Evolutionary conservation across 1,140 invertebrate species (phyloP).

Genomic region (Schlechtendalia chinensis): DNA sequence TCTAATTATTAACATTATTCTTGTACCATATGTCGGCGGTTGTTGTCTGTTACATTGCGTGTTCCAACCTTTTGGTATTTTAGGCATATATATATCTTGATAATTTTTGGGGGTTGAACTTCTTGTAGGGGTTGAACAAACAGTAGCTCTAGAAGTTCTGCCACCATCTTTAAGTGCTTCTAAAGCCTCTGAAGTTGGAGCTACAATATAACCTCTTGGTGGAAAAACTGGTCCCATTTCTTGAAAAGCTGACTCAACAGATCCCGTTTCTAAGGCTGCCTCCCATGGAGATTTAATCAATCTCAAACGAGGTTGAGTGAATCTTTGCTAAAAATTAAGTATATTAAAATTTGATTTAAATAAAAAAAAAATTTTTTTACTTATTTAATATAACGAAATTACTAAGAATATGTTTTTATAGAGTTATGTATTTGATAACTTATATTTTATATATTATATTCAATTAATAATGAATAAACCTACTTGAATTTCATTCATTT

Average conservation of each 20-base stretch:
- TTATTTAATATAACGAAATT: neutral
- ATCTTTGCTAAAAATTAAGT: conserved; percentile 59
- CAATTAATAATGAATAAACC: neutral
- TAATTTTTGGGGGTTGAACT: neutral
- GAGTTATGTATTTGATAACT: neutral
- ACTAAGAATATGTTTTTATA: neutral
- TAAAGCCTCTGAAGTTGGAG: conserved; percentile 50
- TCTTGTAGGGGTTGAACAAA: conserved; percentile 37
- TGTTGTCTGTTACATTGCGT: conserved; percentile 52
- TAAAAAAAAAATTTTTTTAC: neutral
- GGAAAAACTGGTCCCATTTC: conserved; percentile 55
- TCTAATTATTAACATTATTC: neutral
- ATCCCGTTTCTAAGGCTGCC: conserved; percentile 69
- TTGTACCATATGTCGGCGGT: conserved; percentile 50
- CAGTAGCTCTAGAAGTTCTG: conserved; percentile 16
- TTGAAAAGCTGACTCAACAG: conserved; percentile 68
- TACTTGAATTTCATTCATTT: conserved; percentile 62
- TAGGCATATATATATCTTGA: conserved; percentile 58
- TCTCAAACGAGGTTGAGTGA: conserved; percentile 62
- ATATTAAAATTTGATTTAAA: neutral
- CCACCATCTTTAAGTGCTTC: conserved; percentile 39
- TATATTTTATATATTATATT: neutral
- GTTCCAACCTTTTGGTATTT: conserved; percentile 61
- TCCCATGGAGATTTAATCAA: conserved; percentile 72
- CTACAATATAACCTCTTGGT: conserved; percentile 51